Evolutionary conservation across 1,140 invertebrate genomes (phyloP).

Genomic region (Subanguina moxae): DNA sequence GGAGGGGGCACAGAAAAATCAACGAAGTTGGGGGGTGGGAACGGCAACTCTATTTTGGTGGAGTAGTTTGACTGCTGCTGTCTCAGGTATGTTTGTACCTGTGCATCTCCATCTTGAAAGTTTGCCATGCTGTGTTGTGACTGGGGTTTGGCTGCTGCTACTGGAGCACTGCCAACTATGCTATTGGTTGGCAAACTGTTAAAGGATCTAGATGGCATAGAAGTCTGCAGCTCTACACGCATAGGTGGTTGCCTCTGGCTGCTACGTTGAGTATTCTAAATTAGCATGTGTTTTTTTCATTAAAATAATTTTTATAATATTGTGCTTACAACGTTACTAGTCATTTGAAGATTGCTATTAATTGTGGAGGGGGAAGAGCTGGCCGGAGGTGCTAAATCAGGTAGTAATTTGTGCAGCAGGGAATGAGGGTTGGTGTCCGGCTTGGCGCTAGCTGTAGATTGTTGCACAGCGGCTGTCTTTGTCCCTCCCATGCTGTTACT

Average conservation of each 20-base stretch:
- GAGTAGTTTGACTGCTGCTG: neutral
- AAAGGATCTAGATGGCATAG: neutral
- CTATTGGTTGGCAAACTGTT: neutral
- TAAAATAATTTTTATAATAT: too few species aligned
- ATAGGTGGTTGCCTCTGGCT: conserved; percentile 13
- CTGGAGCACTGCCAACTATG: neutral
- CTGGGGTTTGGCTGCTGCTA: neutral
- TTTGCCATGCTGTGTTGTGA: neutral
- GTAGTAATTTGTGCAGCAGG: conserved; percentile 30
- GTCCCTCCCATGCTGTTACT: conserved; percentile 11
- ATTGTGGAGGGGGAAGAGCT: neutral
- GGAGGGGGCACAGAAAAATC: too few species aligned
- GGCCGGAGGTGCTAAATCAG: conserved; percentile 17
- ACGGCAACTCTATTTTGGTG: neutral
- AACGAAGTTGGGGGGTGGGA: neutral
- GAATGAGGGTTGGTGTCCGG: conserved; percentile 20
- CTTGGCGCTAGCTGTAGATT: too few species aligned
- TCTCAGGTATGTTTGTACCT: too few species aligned
- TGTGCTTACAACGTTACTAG: too few species aligned
- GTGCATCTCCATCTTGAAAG: too few species aligned
- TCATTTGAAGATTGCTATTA: too few species aligned
- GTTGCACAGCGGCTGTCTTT: neutral
- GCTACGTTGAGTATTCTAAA: neutral
- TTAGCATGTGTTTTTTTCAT: too few species aligned
- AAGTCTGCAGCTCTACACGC: neutral